Base-by-base conservation (phyloP, 35 echinoderm and acorn worm species). In the Heliocidaris tuberculata region DNA sequence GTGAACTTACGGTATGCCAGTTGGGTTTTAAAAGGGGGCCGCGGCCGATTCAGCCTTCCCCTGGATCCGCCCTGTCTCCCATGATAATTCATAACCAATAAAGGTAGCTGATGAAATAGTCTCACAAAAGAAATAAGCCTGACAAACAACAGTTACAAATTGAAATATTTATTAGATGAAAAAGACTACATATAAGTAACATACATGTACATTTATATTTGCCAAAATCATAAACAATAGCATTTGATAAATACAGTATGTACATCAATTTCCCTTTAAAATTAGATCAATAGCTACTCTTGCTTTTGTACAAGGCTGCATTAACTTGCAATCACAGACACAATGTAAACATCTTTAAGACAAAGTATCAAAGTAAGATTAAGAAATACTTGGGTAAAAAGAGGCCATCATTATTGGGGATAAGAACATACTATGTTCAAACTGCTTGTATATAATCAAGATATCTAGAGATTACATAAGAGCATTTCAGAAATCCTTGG, bases 161-260 rank as follows among this genome's bases (percentile, higher is more conserved):
- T 78, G 65, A 78, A 78, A 24, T 78, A 78, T 78, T 78, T 78
- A 78, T 78, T 78, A 78, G 65, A 78, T 78, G 65, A 78, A 78
- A 78, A 78, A 78, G 21, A 78, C 65, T 24, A 78, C 65, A 78
- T 78, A 78, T 78, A 78, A 10, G 65, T 78, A 78, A 78, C 65
- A 78, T 78, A 78, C 52, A 56, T 56, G 10, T 56, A 56, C 52
- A 56, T 56, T 56, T 56, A 27, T 71, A 71, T 78, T 78, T 78
- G 65, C 65, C 65, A 78, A 78, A 78, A 78, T 78, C 65, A 78
- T 78, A 78, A 21, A n/a, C 15, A 27, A 78, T 78, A 78, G 27
- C 15, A 56, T 56, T 78, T 27, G 65, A 78, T 78, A 78, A 78
- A 78, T 78, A 78, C 15, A 27, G 65, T 78, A 78, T 78, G 65